phyloP scores from a whole-genome alignment of 2,888 invertebrate genomes.

The Troglohyphantes excavatus region DNA sequence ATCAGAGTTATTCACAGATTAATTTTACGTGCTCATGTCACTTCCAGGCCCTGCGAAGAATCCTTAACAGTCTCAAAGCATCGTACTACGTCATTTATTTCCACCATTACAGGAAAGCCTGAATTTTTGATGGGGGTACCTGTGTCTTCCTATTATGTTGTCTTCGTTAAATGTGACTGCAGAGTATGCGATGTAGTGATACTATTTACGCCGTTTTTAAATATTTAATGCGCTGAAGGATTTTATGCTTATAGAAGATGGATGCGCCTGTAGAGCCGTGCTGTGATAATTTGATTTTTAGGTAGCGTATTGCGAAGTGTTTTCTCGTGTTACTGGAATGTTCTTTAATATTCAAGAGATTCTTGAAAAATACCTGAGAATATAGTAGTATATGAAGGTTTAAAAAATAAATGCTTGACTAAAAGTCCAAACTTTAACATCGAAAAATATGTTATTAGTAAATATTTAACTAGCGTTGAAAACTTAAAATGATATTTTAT shows the following conservation, averaged over 20 bases:
- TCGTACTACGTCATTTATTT: constrained; percentile 49
- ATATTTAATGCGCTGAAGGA: constrained; percentile 4
- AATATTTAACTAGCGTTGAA: too few species aligned
- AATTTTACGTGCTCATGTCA: constrained; percentile 45
- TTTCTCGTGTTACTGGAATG: too few species aligned
- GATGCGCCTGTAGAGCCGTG: not conserved
- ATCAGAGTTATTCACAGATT: constrained; percentile 57
- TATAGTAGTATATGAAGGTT: too few species aligned
- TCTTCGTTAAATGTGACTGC: not conserved
- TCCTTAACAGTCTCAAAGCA: constrained; percentile 45
- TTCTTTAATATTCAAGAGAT: too few species aligned
- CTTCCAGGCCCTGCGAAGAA: constrained; percentile 31
- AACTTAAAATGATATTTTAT: too few species aligned
- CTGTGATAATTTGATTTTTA: not conserved
- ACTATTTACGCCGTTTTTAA: not conserved
- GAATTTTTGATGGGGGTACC: constrained; percentile 42
- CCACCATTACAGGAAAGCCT: not conserved
- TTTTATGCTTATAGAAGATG: constrained; percentile 8
- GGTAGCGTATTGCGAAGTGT: too few species aligned
- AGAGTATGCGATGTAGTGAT: not conserved
- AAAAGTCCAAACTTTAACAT: too few species aligned
- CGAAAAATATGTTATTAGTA: too few species aligned
- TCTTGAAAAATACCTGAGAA: too few species aligned
- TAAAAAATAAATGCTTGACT: too few species aligned
- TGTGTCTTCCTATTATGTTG: not conserved